phyloP scores from a whole-genome alignment of 2,113 vertebrate genomes.

The Mastomys coucha region DNA sequence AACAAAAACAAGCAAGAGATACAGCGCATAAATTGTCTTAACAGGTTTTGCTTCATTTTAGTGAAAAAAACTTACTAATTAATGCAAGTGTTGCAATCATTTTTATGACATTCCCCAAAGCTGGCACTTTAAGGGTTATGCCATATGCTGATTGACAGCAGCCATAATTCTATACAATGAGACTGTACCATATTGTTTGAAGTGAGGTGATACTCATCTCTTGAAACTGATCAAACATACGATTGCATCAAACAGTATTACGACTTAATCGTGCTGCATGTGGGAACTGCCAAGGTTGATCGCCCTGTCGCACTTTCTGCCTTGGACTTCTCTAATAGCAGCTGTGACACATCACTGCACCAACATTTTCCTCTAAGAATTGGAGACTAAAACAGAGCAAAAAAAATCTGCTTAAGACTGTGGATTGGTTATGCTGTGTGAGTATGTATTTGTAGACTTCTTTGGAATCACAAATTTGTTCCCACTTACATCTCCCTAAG shows the following conservation, averaged over 20 bases:
- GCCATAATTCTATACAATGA: conserved; percentile 91
- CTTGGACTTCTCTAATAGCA: conserved; percentile 83
- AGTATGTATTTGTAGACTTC: conserved; percentile 52
- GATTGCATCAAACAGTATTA: conserved; percentile 87
- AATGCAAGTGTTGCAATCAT: conserved; percentile 84
- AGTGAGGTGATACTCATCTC: conserved; percentile 88
- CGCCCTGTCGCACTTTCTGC: conserved; percentile 73
- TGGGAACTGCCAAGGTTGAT: conserved; percentile 84
- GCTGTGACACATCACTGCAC: conserved; percentile 78
- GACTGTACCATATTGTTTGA: conserved; percentile 90
- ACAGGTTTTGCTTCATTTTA: conserved; percentile 85
- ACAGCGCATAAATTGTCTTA: conserved; percentile 82
- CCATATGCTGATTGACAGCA: conserved; percentile 89
- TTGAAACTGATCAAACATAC: conserved; percentile 89
- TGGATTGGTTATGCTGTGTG: conserved; percentile 61
- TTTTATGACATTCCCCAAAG: conserved; percentile 83
- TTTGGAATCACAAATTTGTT: conserved; percentile 73
- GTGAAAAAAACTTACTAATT: conserved; percentile 87
- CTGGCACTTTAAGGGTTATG: conserved; percentile 86
- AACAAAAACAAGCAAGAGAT: conserved; percentile 66
- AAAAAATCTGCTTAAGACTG: conserved; percentile 69
- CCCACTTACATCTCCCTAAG: conserved; percentile 65
- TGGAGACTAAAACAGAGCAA: conserved; percentile 62
- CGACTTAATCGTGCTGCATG: conserved; percentile 82
- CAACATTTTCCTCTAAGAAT: conserved; percentile 78